phyloP scores from a whole-genome alignment of 2,113 vertebrate genomes.

The Melanostigma gelatinosum region DNA sequence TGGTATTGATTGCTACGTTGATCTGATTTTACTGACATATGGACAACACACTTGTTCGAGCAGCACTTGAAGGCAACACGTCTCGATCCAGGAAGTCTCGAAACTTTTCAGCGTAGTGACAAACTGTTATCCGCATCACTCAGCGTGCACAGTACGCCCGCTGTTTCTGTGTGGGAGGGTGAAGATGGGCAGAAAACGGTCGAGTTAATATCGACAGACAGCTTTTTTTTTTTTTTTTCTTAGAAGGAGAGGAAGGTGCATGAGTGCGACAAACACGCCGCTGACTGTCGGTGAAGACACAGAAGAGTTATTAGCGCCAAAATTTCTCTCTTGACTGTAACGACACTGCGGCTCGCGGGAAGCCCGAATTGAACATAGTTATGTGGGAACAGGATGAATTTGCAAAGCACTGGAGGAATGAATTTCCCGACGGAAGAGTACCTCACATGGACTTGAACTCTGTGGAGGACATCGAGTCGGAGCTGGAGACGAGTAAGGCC shows the following conservation, averaged over 20 bases:
- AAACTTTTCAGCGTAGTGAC: conserved; percentile 66
- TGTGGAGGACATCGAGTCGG: conserved; percentile 84
- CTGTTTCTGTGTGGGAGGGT: conserved; percentile 5
- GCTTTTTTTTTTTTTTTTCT: background rate
- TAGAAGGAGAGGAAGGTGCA: conserved; percentile 7
- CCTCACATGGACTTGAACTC: conserved; percentile 86
- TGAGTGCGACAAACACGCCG: conserved; percentile 6
- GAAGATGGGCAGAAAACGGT: conserved; percentile 45
- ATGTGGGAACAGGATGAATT: conserved; percentile 93
- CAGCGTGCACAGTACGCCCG: background rate
- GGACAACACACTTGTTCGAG: conserved; percentile 1
- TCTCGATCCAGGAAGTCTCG: conserved; percentile 72
- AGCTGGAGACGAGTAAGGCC: conserved; percentile 87
- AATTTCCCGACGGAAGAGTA: conserved; percentile 88
- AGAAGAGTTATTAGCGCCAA: conserved; percentile 12
- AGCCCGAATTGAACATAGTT: conserved; percentile 21
- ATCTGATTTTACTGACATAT: background rate
- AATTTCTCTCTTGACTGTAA: background rate
- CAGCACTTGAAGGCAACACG: conserved; percentile 55
- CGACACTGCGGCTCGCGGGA: background rate
- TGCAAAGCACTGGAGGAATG: conserved; percentile 89
- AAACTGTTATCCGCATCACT: conserved; percentile 38
- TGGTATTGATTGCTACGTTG: background rate
- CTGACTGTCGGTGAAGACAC: conserved; percentile 10
- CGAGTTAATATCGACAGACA: background rate